Evolutionary conservation across 1,140 invertebrate genomes (phyloP), one percentile per base, ranked within the genome.

Genomic region (Probaryconus sp.): DNA sequence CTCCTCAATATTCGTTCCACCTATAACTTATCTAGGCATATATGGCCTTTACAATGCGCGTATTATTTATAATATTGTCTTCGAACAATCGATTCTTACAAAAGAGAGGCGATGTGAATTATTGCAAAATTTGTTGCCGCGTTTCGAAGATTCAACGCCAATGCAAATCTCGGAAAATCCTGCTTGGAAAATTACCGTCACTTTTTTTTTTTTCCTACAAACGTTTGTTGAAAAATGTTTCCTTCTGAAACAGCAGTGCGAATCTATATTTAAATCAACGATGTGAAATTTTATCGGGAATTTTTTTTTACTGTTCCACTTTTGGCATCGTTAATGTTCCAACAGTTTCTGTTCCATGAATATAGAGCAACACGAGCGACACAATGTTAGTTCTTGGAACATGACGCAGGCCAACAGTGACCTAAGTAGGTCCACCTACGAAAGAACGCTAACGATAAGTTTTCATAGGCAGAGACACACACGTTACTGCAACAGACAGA

Each of bases 401-500:
- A 65, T 61, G 72, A 65, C 60, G 47, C 77, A 67, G 72, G 55
- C 69, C 43, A 43, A 61, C 58, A 73, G 31, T 10, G 63, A 60
- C 14, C 28, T 73, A 63, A 68, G 64, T 74, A 68, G 70, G 71
- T 68, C 64, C 71, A 74, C 71, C 71, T 58, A 74, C 71, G 71
- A 74, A 68, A 58, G 56, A 43, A 28, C 42, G 16, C 14, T 56
- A 67, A 58, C 60, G 51, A 51, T 76, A 67, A 69, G 67, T 72
- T 79, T 78, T 76, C 69, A 80, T 74, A 68, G 75, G 55, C 50
- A 75, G 73, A n/a, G n/a, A n/a, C n/a, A 40, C 56, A 64, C 40
- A 45, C 20, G 45, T 58, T 48, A 68, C 37, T 30, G 61, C 63
- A 68, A 48, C n/a, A n/a, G 65, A 10, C 24, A 26, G 56, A 73